Base-by-base conservation (phyloP, 2,797 vertebrate species). In the Dryobates pubescens region DNA sequence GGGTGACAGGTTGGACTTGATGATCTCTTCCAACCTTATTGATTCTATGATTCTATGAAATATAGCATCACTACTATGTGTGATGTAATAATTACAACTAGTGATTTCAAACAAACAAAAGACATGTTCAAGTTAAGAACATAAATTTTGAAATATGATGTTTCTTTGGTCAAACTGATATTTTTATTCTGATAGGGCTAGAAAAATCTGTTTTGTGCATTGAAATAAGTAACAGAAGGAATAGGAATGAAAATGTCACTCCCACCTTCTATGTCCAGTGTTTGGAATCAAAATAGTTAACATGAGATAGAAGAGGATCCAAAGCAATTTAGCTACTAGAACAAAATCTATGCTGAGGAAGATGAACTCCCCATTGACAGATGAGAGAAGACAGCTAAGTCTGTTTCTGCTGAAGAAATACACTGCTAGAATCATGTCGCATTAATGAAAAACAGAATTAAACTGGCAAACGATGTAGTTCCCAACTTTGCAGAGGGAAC, bases 201-300 rank as follows among this genome's bases (percentile, higher is more conserved):
- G 26, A 67, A 86, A 10, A 81, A 71, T 62, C 9, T 27, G 6
- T 27, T 82, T 64, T 1, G 1, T 57, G 20, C 8, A 5, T 57
- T 73, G 45, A 59, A 93, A 43, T 23, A 12, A 34, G 12, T 26
- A 57, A 5, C 20, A 89, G 17, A 76, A 87, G 18, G 23, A 19
- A 29, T 11, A n/a, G 8, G 34, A 65, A 72, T n/a, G 17, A 45
- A 83, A 82, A 30, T 47, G 4, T 49, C 30, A 9, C 32, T 11
- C 9, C 24, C 9, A 23, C 9, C 22, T 18, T 8, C 2, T 13
- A 15, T 0, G 1, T 57, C 9, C 27, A 57, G 7, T 12, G 6
- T 0, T 51, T 41, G 17, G 49, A 70, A 77, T 47, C 11, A 45
- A 71, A 41, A 61, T 17, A 45, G 53, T 75, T 80, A 47, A 68